Conservation (phyloP, 2,797 vertebrate genomes). For the Clarias laeviceps region DNA sequence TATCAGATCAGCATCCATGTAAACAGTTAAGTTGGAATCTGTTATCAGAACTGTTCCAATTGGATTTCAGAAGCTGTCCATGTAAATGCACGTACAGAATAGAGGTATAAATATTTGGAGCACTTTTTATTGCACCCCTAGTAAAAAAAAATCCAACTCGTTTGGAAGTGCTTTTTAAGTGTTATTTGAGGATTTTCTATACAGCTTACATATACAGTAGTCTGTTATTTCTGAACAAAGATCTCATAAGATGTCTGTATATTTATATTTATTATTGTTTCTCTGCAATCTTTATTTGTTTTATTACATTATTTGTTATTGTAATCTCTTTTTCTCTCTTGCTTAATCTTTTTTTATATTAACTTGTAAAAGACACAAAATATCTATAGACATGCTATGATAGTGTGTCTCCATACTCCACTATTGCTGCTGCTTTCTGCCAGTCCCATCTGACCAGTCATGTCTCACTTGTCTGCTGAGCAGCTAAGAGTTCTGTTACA, state of each 20-base stretch:
- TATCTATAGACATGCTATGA: conserved; percentile 9
- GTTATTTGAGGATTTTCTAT: not conserved
- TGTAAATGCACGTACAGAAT: not conserved
- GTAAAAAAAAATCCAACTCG: not conserved
- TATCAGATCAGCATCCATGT: no score
- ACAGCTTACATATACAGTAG: not conserved
- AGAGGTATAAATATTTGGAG: not conserved
- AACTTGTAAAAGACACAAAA: not conserved
- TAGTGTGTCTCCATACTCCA: conserved; percentile 8
- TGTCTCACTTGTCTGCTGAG: conserved; percentile 41
- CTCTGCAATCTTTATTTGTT: not conserved
- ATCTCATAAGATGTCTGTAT: not conserved
- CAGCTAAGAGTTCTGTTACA: conserved; percentile 50
- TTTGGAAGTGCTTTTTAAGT: not conserved
- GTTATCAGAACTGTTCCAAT: no score
- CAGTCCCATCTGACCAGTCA: conserved; percentile 25
- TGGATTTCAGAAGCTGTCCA: no score
- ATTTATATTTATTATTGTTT: not conserved
- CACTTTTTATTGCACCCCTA: not conserved
- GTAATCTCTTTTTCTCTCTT: not conserved
- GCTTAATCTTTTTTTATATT: not conserved
- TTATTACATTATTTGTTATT: not conserved
- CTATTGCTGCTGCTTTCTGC: conserved; percentile 23
- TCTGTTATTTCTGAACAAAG: not conserved
- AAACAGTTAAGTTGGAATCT: no score